Percentiles rank a stretch among this genome's conserved stretches.
Evolutionary conservation across 2,888 invertebrate species (phyloP).

Genomic region (Dascillus cervinus): DNA sequence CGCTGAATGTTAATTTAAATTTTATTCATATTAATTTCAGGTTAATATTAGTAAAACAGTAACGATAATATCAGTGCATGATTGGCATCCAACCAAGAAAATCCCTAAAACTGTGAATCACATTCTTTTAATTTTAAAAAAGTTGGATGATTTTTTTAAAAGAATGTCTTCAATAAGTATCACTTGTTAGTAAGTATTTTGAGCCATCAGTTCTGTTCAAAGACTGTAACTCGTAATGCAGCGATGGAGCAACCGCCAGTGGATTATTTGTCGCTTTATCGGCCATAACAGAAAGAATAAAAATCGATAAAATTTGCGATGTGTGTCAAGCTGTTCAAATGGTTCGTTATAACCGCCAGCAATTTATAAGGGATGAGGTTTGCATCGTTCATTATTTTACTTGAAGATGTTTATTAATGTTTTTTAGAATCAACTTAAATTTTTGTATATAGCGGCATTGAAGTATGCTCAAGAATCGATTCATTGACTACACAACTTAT

Average conservation of each 20-base stretch:
- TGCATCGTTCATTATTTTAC: constrained; percentile 18
- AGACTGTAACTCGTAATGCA: constrained; percentile 18
- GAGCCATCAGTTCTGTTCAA: constrained; percentile 1
- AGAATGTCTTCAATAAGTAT: constrained; percentile 26
- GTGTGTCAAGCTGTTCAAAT: constrained; percentile 43
- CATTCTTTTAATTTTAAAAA: constrained; percentile 29
- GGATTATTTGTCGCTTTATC: constrained; percentile 43
- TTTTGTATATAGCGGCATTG: constrained; percentile 36
- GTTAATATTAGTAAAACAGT: constrained; percentile 4
- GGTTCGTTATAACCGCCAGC: constrained; percentile 40
- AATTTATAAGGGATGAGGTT: constrained; percentile 37
- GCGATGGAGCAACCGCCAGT: constrained; percentile 43
- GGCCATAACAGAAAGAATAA: constrained; percentile 45
- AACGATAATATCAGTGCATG: constrained; percentile 11
- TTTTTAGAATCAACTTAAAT: constrained; percentile 37
- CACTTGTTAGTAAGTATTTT: constrained; percentile 31
- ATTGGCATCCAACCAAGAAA: constrained; percentile 23
- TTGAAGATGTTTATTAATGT: constrained; percentile 6
- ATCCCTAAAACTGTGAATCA: constrained; percentile 22
- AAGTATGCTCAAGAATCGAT: too few relatives aligned
- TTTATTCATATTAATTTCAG: too few relatives aligned
- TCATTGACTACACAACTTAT: constrained; percentile 34
- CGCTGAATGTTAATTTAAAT: neutral
- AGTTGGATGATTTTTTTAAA: constrained; percentile 25
- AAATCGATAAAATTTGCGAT: constrained; percentile 45